Base-by-base conservation (phyloP, 2,113 vertebrate species). In the Antigone vipio region DNA sequence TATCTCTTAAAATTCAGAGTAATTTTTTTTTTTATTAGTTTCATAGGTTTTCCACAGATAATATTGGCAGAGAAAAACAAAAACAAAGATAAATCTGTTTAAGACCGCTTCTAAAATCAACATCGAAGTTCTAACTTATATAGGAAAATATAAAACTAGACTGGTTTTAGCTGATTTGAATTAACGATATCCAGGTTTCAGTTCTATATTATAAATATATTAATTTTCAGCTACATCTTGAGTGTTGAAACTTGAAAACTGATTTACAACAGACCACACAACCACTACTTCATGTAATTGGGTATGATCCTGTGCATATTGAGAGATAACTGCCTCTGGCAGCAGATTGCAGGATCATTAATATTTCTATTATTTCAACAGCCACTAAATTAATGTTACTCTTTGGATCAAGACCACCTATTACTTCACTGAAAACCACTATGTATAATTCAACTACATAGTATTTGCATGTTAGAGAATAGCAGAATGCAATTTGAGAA, bases 81-180 rank as follows among this genome's bases (percentile, higher is more conserved):
- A 68, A 64, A 0, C 3, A 24, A 75, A 78, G 3, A 64, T 5
- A 58, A 58, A 68, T 12, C 8, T 72, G 2, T 63, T 90, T 50
- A 64, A 73, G 22, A 73, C 9, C 4, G 76, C 8, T 56, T 56
- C 29, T 68, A 56, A 93, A 85, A 68, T 91, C 29, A 88, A 35
- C 17, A 44, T 3, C 0, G 0, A 44, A 19, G 1, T 56, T 76
- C 30, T 80, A 76, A 68, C 3, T 13, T 2, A 9, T 12, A 21
- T 0, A 60, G 23, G 11, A 94, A 56, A 68, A 69, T 56, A 20
- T 35, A 81, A 74, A 86, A 32, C 29, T 38, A 49, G 9, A 30
- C 58, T 81, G 15, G 2, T 73, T 91, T 80, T 30, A 69, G 18
- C 9, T 44, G 49, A 50, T 63, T 58, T 75, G 53, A 27, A n/a